These are phyloP conservation scores for Diacarnus erythraeanus DNA, from an alignment of 37 sponge, comb jelly and placozoan genomes.

Conservation along the genomic window DNA sequence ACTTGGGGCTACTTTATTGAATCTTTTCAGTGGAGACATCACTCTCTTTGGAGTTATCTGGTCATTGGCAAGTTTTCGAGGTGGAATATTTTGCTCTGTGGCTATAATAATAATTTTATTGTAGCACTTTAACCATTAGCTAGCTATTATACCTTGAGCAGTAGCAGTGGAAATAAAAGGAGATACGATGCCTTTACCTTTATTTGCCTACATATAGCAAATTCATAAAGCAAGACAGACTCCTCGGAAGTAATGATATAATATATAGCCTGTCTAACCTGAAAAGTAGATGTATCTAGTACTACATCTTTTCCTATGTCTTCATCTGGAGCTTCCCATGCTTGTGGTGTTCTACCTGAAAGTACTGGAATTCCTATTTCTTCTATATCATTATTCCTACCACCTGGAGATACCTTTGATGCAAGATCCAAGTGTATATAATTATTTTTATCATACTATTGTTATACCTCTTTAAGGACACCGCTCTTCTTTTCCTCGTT, in stretches of 20 bases:
- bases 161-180: neutral
- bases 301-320: neutral
- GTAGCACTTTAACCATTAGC: neutral
- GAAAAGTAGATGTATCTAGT: no score
- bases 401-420: neutral
- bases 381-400: neutral
- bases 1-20: conserved; percentile 64
- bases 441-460: neutral
- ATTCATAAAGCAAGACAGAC: neutral
- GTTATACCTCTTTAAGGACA: neutral
- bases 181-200: neutral
- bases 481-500: conserved; percentile 7
- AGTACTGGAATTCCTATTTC: neutral
- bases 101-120: no score
- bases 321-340: conserved; percentile 12
- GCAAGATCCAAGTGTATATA: neutral
- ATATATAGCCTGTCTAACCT: no score
- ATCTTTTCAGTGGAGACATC: conserved; percentile 52
- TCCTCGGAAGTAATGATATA: neutral
- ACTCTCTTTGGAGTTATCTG: conserved; percentile 37
- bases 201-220: neutral
- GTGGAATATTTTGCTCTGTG: no score
- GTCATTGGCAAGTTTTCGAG: no score
- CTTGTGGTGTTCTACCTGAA: conserved; percentile 1
- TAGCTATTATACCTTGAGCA: neutral